Evolutionary conservation across 2,888 invertebrate genomes (phyloP), one percentile per base, ranked within the genome.

Genomic region (Eutolmus rufibarbis): DNA sequence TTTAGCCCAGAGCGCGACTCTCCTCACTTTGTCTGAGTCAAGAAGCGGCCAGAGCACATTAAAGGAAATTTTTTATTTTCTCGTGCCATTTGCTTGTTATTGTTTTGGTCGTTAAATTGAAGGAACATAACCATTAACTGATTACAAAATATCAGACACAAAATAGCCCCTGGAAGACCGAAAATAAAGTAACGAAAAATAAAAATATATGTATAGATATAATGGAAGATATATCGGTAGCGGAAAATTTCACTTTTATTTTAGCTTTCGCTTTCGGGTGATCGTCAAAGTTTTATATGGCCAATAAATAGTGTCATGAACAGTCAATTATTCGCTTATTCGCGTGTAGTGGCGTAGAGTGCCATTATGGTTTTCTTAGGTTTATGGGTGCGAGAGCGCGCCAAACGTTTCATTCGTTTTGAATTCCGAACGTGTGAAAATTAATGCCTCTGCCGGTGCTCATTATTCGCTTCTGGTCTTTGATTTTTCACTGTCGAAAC

Each of bases 221-320:
- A 40, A 40, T 40, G 12, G 14, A 46, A 51, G n/a, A 51, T 51
- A 51, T n/a, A 81, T 51, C 51, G 16, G 81, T 81, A 56, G 81
- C 81, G 8, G 74, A 86, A 86, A 86, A 74, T 86, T 86, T 86
- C 85, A 86, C 85, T 86, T 86, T 86, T 74, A 86, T 86, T 86
- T 86, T 77, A 87, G 66, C 88, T 88, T 87, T 88, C 88, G 84
- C 86, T 88, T 88, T 88, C 87, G 81, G 84, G 79, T 87, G 88
- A 88, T 88, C 88, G 86, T 88, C 88, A 88, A 88, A 88, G 51
- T 87, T 88, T 88, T 88, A 88, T 88, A 88, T 88, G 87, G 86
- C 87, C 88, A 88, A 88, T 88, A 88, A 88, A 88, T 86, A 84
- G 88, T 88, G 88, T 87, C 88, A 88, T 88, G 88, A 88, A 87